phyloP scores from a whole-genome alignment of 2,888 invertebrate genomes.

The Cabera pusaria region DNA sequence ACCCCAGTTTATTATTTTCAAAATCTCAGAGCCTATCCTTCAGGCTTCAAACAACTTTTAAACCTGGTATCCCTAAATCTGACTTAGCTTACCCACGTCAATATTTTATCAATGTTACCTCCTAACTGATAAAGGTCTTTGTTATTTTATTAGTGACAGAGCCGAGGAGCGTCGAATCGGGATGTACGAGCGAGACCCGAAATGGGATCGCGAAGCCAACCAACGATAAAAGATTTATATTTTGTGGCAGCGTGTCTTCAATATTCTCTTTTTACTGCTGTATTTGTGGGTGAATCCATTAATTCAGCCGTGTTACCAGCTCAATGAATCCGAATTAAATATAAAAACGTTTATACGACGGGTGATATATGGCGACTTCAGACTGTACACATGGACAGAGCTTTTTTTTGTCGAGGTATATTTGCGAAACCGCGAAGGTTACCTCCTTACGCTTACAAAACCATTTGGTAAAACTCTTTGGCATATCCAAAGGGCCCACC shows the following conservation, averaged over 20 bases:
- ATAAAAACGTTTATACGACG: conserved; percentile 31
- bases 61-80: conserved; percentile 2
- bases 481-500: too few species aligned
- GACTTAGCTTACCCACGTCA: conserved; percentile 8
- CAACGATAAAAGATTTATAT: conserved; percentile 31
- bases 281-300: conserved; percentile 38
- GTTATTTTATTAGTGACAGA: conserved; percentile 28
- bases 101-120: conserved; percentile 21
- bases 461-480: too few species aligned
- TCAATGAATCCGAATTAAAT: conserved; percentile 43
- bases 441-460: too few species aligned
- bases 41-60: conserved; percentile 8
- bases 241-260: conserved; percentile 28
- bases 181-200: conserved; percentile 21
- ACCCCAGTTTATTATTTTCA: too few species aligned
- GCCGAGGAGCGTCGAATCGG: conserved; percentile 18
- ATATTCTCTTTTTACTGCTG: conserved; percentile 32
- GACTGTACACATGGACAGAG: too few species aligned
- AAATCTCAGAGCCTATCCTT: too few species aligned
- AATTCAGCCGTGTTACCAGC: conserved; percentile 35
- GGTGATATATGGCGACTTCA: conserved; percentile 1
- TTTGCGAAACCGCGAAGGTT: too few species aligned
- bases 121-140: conserved; percentile 26
- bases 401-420: too few species aligned
- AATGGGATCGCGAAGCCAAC: conserved; percentile 20